phyloP scores from a whole-genome alignment of 2,113 vertebrate genomes.

The Proterorhinus semilunaris region DNA sequence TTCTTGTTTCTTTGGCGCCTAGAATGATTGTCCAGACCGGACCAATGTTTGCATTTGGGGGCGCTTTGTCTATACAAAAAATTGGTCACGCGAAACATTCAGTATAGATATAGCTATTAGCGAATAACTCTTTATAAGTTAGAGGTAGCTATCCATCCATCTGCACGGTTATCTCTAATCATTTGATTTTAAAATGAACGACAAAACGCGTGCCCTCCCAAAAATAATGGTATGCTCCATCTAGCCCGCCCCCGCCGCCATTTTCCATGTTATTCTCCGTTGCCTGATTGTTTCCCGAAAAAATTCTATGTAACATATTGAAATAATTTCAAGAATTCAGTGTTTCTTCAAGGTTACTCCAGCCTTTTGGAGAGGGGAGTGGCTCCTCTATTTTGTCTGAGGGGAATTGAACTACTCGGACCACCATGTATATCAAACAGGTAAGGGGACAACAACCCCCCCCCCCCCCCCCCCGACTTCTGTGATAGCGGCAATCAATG shows the following conservation, averaged over 20 bases:
- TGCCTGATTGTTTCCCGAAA: conserved; percentile 23
- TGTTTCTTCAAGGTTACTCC: conserved; percentile 49
- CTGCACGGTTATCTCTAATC: no score
- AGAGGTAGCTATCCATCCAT: no score
- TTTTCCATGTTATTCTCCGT: conserved; percentile 78
- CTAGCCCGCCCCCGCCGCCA: conserved; percentile 78
- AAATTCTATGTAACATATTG: conserved; percentile 44
- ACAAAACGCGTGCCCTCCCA: conserved; percentile 16
- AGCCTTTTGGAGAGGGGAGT: conserved; percentile 52
- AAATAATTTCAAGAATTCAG: conserved; percentile 10
- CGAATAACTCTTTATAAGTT: no score
- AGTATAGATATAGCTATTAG: neutral
- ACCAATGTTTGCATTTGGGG: conserved; percentile 51
- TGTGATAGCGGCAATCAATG: conserved; percentile 15
- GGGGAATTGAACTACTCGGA: conserved; percentile 37
- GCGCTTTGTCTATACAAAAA: neutral
- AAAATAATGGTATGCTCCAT: conserved; percentile 48
- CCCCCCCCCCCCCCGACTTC: neutral
- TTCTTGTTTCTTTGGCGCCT: conserved; percentile 68
- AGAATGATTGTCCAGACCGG: conserved; percentile 34
- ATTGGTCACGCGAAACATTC: neutral
- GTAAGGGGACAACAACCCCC: conserved; percentile 54
- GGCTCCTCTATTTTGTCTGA: conserved; percentile 33
- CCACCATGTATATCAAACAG: conserved; percentile 82
- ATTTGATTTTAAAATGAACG: neutral